Percentiles rank a stretch among this genome's conserved stretches.
These are phyloP conservation scores for Tylochromis polylepis DNA, from an alignment of 2,113 vertebrate genomes.

Conservation along the genomic window DNA sequence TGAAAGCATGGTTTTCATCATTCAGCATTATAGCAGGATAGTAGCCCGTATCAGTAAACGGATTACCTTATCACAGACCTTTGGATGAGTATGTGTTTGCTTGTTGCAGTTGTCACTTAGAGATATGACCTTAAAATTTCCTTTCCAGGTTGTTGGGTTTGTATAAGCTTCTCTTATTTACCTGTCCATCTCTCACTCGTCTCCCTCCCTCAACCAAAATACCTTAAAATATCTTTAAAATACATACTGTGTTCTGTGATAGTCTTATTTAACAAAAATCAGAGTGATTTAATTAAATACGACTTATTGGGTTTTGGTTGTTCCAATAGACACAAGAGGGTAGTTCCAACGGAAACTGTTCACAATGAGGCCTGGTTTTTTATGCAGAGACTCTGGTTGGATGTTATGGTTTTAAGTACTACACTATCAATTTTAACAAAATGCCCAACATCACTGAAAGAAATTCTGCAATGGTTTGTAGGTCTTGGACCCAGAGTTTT, in stretches of 20 bases:
- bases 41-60: constrained; percentile 1
- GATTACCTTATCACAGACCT: constrained; percentile 39
- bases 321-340: neutral
- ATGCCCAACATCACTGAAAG: neutral
- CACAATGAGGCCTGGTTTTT: neutral
- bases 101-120: constrained; percentile 13
- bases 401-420: neutral
- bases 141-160: neutral
- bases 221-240: neutral
- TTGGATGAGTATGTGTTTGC: neutral
- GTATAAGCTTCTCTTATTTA: neutral
- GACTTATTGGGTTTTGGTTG: neutral
- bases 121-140: constrained; percentile 10
- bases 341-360: neutral
- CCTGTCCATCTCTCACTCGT: neutral
- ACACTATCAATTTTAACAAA: neutral
- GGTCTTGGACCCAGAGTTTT: neutral
- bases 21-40: constrained; percentile 8
- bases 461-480: neutral
- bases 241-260: neutral
- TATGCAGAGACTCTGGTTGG: neutral
- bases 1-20: constrained; percentile 32
- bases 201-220: neutral
- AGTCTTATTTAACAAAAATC: neutral
- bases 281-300: neutral